A percentile compares a stretch with the other conserved stretches of the same genome.
Conservation (phyloP, 2,888 invertebrate species). For the Aphidoletes aphidimyza region DNA sequence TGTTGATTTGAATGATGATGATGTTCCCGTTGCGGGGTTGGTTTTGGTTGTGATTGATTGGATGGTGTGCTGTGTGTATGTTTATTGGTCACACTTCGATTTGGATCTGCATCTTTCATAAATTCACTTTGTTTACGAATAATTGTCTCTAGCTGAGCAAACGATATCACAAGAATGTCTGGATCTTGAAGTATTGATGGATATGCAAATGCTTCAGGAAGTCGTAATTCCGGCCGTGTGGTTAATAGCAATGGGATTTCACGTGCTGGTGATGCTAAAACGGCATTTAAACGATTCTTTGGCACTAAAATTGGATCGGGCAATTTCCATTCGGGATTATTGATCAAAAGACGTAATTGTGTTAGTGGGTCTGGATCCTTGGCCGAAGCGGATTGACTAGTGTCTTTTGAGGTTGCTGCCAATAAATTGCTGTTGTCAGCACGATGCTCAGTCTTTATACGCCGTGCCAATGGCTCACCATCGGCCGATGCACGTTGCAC, state of each 20-base stretch:
- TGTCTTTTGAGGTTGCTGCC: conserved; percentile 57
- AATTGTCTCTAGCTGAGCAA: conserved; percentile 77
- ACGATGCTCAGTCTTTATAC: conserved; percentile 68
- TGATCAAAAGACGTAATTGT: conserved; percentile 77
- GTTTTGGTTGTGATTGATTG: background rate
- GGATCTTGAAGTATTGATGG: conserved; percentile 81
- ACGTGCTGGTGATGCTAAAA: conserved; percentile 77
- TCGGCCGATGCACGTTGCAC: conserved; percentile 68
- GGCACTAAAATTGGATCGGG: conserved; percentile 86
- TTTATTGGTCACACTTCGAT: background rate
- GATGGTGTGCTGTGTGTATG: background rate
- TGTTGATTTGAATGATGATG: conserved; percentile 7
- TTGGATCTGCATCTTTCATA: conserved; percentile 47
- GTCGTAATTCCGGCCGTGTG: conserved; percentile 76
- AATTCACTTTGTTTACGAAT: conserved; percentile 60
- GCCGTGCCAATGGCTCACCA: conserved; percentile 67
- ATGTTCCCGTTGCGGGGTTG: background rate
- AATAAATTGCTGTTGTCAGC: conserved; percentile 58
- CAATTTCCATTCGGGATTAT: conserved; percentile 75
- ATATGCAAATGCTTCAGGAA: conserved; percentile 79
- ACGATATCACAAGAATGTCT: conserved; percentile 80
- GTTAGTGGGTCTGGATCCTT: conserved; percentile 74
- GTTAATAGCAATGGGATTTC: conserved; percentile 81
- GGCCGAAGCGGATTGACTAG: conserved; percentile 63
- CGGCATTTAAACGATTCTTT: conserved; percentile 76